Base-by-base conservation (phyloP, 2,888 invertebrate species). In the Drosophila borealis region DNA sequence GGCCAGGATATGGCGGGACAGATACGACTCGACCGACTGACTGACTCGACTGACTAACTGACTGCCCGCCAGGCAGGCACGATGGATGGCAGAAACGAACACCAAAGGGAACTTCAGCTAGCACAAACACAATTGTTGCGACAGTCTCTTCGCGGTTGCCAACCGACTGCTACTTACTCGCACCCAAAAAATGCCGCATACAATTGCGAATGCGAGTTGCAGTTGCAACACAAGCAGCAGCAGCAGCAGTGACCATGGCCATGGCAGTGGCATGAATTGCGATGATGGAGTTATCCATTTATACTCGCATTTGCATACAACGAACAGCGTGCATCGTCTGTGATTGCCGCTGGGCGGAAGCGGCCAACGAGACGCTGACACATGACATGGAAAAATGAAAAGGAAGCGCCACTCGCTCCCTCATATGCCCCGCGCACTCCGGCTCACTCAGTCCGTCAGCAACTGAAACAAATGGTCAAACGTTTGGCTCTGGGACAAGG, bases 271-370 rank as follows among this genome's bases (percentile, higher is more conserved):
- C 81, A 89, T 84, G 85, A 85, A 89, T 84, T 86, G 80, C 76
- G 82, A 85, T 88, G 90, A 90, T 88, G 88, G 88, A 90, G 90
- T 87, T 89, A 89, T 88, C 90, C 89, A 88, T 87, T 88, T 89
- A 86, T 86, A 78, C 83, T 80, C 68, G 70, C 88, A 88, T 88
- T 88, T 88, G 85, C 89, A 89, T 88, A 82, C 55, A 81, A 50
- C 76, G 73, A 75, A 61, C 66, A 62, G 63, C 63, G 67, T 79
- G 70, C 88, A 60, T 74, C 77, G 81, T 73, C 89, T 81, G 78
- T 88, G 82, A 83, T 83, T 83, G 83, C 89, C 84, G 86, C 74
- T 80, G 67, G 88, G 74, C 87, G 84, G 87, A 81, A 79, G 73
- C 81, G 78, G 66, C 72, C 72, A 77, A 81, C 82, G 73, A 80